A percentile compares a stretch with the other conserved stretches of the same genome.
These are phyloP conservation scores for Callithrix jacchus DNA, from an alignment of 2,113 vertebrate genomes.

Conservation along the genomic window DNA sequence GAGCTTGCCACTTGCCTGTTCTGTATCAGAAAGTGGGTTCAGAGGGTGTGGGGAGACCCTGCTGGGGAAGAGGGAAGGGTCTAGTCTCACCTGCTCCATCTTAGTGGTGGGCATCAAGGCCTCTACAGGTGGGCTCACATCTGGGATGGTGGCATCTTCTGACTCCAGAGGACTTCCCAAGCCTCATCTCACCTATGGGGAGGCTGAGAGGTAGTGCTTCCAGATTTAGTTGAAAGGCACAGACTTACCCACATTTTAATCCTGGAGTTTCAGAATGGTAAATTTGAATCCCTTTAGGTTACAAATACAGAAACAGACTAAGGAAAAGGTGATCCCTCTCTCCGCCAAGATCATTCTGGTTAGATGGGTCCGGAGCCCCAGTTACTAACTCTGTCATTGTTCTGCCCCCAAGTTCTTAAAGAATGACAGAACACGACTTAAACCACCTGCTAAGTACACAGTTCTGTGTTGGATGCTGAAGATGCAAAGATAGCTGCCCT, in stretches of 20 bases:
- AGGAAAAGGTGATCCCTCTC: background rate
- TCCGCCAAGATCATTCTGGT: background rate
- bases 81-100: background rate
- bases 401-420: background rate
- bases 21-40: background rate
- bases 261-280: background rate
- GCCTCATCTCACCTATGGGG: background rate
- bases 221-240: background rate
- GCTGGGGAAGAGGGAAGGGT: background rate
- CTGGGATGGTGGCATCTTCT: background rate
- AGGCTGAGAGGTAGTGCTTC: background rate
- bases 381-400: background rate
- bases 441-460: background rate
- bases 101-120: background rate
- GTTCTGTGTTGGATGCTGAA: background rate
- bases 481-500: background rate
- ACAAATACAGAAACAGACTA: background rate
- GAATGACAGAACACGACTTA: too few relatives aligned
- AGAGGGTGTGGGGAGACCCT: background rate
- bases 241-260: background rate
- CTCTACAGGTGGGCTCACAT: background rate
- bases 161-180: background rate
- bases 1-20: background rate
- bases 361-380: background rate
- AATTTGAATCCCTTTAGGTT: background rate